Evolutionary conservation across 1,140 invertebrate species (phyloP).

Genomic region (Drosophila orosa): DNA sequence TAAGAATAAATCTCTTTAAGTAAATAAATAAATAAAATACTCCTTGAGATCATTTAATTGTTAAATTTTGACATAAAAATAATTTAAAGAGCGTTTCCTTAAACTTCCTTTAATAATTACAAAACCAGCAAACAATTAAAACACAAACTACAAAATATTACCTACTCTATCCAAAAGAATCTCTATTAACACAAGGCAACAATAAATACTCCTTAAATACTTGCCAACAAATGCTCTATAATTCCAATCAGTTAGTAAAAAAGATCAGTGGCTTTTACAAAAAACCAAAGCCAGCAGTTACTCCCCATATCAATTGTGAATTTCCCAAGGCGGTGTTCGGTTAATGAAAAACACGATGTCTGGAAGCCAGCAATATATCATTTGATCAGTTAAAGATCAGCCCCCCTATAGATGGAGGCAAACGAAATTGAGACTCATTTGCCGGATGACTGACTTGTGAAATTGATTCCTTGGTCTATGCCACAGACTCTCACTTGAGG

Average conservation of each 20-base stretch:
- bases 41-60: too few species aligned
- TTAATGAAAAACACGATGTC: constrained; percentile 33
- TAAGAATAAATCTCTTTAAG: neutral
- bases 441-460: constrained; percentile 34
- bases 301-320: constrained; percentile 17
- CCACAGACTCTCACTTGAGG: constrained; percentile 21
- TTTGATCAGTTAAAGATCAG: constrained; percentile 31
- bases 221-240: neutral
- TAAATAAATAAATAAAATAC: neutral
- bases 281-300: neutral
- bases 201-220: neutral
- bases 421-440: constrained; percentile 43
- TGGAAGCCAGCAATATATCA: constrained; percentile 29
- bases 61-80: neutral
- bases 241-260: constrained; percentile 14
- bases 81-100: neutral
- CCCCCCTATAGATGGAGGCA: neutral
- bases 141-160: neutral
- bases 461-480: constrained; percentile 27
- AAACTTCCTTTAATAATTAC: neutral
- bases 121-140: neutral
- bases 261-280: constrained; percentile 16
- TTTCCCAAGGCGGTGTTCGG: constrained; percentile 15
- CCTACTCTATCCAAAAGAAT: neutral
- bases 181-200: neutral